phyloP scores from a whole-genome alignment of 2,888 invertebrate species.

The Aporophyla lueneburgensis region DNA sequence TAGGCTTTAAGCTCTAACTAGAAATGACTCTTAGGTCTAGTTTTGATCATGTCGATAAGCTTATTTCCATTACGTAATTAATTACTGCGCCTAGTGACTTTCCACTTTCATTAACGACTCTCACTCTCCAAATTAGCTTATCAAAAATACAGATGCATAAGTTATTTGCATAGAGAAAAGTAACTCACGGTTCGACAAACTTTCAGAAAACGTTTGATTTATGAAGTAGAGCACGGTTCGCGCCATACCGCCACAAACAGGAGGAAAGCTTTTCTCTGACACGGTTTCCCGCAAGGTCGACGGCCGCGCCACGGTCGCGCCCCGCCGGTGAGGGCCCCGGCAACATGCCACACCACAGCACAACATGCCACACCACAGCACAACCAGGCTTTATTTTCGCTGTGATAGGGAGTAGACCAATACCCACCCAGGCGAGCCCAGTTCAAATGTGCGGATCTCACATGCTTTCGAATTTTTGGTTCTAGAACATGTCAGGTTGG shows the following conservation, averaged over 20 bases:
- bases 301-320: constrained; percentile 81
- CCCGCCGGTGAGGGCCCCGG: constrained; percentile 24
- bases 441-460: no score
- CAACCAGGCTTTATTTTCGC: no score
- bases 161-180: constrained; percentile 47
- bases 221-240: constrained; percentile 77
- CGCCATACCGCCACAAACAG: constrained; percentile 67
- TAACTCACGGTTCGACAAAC: constrained; percentile 27
- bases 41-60: constrained; percentile 36
- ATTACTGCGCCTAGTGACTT: constrained; percentile 39
- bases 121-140: constrained; percentile 52
- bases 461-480: no score
- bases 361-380: not conserved
- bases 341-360: not conserved
- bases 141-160: constrained; percentile 46
- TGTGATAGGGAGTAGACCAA: no score
- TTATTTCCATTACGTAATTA: constrained; percentile 46
- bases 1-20: constrained; percentile 28
- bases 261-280: constrained; percentile 87
- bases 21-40: constrained; percentile 24
- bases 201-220: constrained; percentile 14
- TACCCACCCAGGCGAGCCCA: no score
- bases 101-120: constrained; percentile 59
- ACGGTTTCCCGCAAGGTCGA: constrained; percentile 86
- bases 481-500: no score